These are phyloP conservation scores for Zenarchopterus dispar DNA, from an alignment of 2,797 vertebrate genomes.

Conservation along the genomic window DNA sequence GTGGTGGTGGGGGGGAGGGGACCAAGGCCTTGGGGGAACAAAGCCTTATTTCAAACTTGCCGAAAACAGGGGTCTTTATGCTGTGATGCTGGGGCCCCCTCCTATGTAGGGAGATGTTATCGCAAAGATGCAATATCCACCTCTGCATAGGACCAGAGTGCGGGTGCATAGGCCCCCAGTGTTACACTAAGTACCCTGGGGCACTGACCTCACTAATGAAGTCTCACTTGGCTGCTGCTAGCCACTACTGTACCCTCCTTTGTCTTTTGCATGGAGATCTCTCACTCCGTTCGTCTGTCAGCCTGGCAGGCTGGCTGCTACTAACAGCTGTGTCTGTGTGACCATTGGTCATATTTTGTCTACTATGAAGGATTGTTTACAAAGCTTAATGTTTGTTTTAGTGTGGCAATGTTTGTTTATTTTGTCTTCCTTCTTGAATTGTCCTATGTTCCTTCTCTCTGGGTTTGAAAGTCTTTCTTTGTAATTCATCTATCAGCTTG, in stretches of 20 bases:
- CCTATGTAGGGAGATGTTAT: constrained; percentile 83
- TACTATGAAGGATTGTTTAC: constrained; percentile 54
- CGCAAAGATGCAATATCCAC: constrained; percentile 85
- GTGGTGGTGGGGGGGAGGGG: constrained; percentile 54
- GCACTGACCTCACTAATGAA: constrained; percentile 82
- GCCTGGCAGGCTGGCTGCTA: constrained; percentile 57
- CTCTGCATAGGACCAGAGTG: constrained; percentile 66
- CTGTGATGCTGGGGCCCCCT: constrained; percentile 76
- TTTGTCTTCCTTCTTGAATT: constrained; percentile 51
- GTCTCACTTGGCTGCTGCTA: constrained; percentile 74
- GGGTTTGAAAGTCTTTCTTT: constrained; percentile 42
- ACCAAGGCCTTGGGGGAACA: constrained; percentile 74
- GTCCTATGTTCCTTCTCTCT: constrained; percentile 38
- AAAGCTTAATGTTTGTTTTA: constrained; percentile 53
- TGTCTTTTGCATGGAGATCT: constrained; percentile 75
- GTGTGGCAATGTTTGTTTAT: constrained; percentile 48
- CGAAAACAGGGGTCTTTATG: constrained; percentile 84
- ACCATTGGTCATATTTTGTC: constrained; percentile 46
- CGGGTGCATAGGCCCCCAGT: constrained; percentile 80
- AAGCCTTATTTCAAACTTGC: constrained; percentile 84
- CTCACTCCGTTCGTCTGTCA: constrained; percentile 67
- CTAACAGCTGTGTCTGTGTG: constrained; percentile 55
- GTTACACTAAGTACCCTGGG: constrained; percentile 78
- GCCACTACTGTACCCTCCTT: constrained; percentile 79
- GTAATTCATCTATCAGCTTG: constrained; percentile 30